Evolutionary conservation across 2,113 vertebrate species (phyloP).

Genomic region (Bubo bubo): DNA sequence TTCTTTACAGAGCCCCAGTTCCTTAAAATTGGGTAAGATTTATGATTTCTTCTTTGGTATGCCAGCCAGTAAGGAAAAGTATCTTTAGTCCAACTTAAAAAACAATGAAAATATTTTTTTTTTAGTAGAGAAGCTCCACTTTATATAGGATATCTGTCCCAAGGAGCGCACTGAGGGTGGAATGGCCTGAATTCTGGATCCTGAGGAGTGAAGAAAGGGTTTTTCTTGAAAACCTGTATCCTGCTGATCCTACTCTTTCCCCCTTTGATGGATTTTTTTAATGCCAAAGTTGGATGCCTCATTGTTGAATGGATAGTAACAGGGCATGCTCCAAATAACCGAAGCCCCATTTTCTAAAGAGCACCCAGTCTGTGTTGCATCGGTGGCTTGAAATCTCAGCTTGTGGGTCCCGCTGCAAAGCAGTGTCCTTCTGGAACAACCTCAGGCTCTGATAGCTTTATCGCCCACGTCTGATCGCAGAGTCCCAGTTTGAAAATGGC

Average conservation of each 20-base stretch:
- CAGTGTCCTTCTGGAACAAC: fast-evolving
- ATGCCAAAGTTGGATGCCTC: background rate
- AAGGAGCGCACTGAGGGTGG: too few relatives aligned
- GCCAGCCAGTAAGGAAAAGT: background rate
- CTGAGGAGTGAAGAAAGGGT: background rate
- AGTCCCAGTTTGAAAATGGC: background rate
- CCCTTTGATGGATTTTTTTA: background rate
- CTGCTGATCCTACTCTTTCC: background rate
- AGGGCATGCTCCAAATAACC: background rate
- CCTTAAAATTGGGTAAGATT: slow-evolving; percentile 21
- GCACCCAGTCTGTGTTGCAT: background rate
- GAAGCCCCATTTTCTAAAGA: background rate
- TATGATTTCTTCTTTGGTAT: background rate
- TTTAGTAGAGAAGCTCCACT: background rate
- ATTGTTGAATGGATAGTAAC: background rate
- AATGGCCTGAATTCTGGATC: background rate
- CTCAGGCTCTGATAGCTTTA: background rate
- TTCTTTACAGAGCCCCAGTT: slow-evolving; percentile 5
- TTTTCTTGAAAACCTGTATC: background rate
- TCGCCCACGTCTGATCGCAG: fast-evolving
- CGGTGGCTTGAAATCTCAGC: background rate
- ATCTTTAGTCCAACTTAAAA: background rate
- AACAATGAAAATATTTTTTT: background rate
- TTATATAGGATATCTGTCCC: background rate
- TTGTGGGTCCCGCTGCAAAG: background rate